phyloP scores from a whole-genome alignment of 2,888 invertebrate genomes.

The Drosophila nigricruria region DNA sequence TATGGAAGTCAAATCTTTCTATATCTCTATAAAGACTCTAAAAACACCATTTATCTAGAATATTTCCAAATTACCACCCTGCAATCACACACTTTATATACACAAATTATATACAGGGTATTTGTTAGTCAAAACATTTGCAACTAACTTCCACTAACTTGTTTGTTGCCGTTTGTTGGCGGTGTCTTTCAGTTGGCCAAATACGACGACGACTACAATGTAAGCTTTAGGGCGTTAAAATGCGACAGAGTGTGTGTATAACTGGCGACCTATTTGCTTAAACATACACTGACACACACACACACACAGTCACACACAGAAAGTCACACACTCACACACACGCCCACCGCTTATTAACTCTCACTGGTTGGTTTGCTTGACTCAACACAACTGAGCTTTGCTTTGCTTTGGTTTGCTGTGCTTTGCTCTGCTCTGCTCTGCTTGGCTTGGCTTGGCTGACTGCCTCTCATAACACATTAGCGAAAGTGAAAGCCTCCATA shows the following conservation, averaged over 20 bases:
- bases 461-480: constrained; percentile 78
- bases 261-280: constrained; percentile 76
- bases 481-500: constrained; percentile 80
- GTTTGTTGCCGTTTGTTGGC: constrained; percentile 24
- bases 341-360: constrained; percentile 45
- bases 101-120: constrained; percentile 14
- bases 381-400: constrained; percentile 1
- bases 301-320: constrained; percentile 4
- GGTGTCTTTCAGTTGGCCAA: constrained; percentile 60
- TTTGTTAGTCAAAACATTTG: neutral
- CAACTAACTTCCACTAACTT: neutral
- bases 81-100: no score
- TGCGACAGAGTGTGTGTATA: constrained; percentile 57
- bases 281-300: constrained; percentile 45
- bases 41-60: no score
- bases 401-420: neutral
- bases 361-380: constrained; percentile 26
- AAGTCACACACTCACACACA: neutral
- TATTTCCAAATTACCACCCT: no score
- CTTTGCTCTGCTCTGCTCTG: neutral
- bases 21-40: no score
- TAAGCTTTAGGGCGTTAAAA: constrained; percentile 68
- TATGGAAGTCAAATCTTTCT: no score
- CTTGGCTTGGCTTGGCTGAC: constrained; percentile 40
- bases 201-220: constrained; percentile 67